A percentile compares a stretch with the other conserved stretches of the same genome.
Evolutionary conservation across 2,113 vertebrate genomes (phyloP).

Genomic region (Motacilla alba): DNA sequence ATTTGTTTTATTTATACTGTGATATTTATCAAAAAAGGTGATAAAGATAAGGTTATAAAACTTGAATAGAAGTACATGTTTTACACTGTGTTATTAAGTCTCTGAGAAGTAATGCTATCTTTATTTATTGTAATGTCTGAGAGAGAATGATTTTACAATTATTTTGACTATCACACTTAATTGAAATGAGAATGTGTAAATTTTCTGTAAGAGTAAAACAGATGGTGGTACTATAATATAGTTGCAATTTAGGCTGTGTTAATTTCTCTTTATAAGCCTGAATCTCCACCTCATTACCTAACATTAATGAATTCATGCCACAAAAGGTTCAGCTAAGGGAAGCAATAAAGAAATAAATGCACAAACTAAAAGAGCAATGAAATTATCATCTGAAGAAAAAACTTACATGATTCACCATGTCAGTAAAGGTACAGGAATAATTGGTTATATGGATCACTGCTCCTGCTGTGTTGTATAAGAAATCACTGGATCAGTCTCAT

Average conservation of each 20-base stretch:
- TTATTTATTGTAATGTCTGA: conserved; percentile 36
- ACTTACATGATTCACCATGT: conserved; percentile 26
- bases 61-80: background rate
- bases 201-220: conserved; percentile 46
- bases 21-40: background rate
- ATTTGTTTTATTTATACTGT: conserved; percentile 4
- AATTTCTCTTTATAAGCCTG: conserved; percentile 62
- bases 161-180: conserved; percentile 62
- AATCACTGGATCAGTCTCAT: conserved; percentile 33
- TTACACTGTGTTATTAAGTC: conserved; percentile 21
- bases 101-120: conserved; percentile 10
- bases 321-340: conserved; percentile 43
- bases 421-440: conserved; percentile 55
- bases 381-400: conserved; percentile 55
- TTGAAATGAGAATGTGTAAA: conserved; percentile 45
- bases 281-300: conserved; percentile 64
- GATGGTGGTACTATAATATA: conserved; percentile 35
- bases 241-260: conserved; percentile 37
- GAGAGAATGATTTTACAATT: conserved; percentile 33
- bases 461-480: conserved; percentile 46
- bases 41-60: conserved; percentile 9
- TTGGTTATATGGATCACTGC: conserved; percentile 57
- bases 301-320: conserved; percentile 63
- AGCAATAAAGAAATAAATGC: conserved; percentile 51
- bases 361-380: conserved; percentile 21